These are phyloP conservation scores for Nyctereutes procyonoides DNA, from an alignment of 2,113 vertebrate species.

Conservation along the genomic window DNA sequence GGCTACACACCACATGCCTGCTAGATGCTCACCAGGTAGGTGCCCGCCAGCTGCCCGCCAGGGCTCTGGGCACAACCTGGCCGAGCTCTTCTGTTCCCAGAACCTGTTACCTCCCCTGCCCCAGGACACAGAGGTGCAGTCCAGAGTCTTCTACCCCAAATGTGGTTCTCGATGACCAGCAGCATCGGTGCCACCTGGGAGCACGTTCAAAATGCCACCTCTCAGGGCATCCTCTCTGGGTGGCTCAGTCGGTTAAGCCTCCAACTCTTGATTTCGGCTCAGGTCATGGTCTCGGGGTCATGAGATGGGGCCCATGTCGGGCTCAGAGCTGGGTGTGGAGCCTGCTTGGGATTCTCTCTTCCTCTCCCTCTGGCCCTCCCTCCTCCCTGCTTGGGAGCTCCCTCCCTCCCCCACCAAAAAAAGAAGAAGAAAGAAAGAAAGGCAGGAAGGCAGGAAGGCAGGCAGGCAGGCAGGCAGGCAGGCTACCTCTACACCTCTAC, in stretches of 20 bases:
- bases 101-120: fast-evolving
- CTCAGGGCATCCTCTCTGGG: too few relatives aligned
- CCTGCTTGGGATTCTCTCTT: background rate
- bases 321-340: background rate
- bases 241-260: background rate
- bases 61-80: background rate
- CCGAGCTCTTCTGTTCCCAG: too few relatives aligned
- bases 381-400: background rate
- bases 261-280: background rate
- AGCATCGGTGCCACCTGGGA: background rate
- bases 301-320: background rate
- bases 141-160: background rate
- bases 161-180: fast-evolving
- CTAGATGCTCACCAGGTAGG: background rate
- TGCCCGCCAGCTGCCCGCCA: fast-evolving
- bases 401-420: too few relatives aligned
- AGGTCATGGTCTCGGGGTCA: background rate
- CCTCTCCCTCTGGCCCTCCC: background rate
- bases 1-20: background rate
- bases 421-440: too few relatives aligned
- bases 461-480: too few relatives aligned
- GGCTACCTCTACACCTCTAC: too few relatives aligned
- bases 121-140: too few relatives aligned
- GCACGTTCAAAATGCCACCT: background rate
- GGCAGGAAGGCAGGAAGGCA: too few relatives aligned